Conservation (phyloP, 2,888 invertebrate genomes). For the Alitta virens region DNA sequence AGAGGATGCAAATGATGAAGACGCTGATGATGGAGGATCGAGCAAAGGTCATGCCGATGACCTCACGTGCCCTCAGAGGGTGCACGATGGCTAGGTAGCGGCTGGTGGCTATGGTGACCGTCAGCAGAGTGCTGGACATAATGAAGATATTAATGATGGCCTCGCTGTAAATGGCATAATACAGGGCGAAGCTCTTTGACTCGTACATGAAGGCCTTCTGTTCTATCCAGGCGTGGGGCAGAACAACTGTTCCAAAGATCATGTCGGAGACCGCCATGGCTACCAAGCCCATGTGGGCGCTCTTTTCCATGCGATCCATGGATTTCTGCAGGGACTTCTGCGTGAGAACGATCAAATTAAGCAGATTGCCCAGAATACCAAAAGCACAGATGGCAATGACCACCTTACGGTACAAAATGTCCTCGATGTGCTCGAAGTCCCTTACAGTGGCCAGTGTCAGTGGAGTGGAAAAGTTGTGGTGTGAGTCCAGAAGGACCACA, state of each 20-base stretch:
- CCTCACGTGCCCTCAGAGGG: constrained; percentile 49
- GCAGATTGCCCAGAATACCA: constrained; percentile 47
- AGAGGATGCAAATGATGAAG: constrained; percentile 21
- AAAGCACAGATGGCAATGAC: constrained; percentile 64
- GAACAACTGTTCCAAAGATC: constrained; percentile 48
- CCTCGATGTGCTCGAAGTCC: constrained; percentile 4
- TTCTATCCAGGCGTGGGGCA: constrained; percentile 41
- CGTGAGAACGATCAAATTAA: constrained; percentile 47
- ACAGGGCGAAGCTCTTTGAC: constrained; percentile 22
- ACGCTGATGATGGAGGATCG: constrained; percentile 38
- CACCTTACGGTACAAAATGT: constrained; percentile 12
- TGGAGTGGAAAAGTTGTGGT: neutral
- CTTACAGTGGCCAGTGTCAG: neutral
- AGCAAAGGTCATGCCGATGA: constrained; percentile 45
- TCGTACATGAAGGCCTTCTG: constrained; percentile 1
- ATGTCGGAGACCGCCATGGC: constrained; percentile 51
- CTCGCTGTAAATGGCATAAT: constrained; percentile 39
- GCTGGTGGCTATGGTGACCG: constrained; percentile 53
- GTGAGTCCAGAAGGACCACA: too few species aligned
- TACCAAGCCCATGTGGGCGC: constrained; percentile 51
- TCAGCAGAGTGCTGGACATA: constrained; percentile 52
- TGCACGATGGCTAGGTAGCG: constrained; percentile 53
- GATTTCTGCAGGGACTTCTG: constrained; percentile 42
- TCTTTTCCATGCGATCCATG: constrained; percentile 51
- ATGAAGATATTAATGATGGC: constrained; percentile 51